These are phyloP conservation scores for Amorpha juglandis DNA, from an alignment of 2,888 invertebrate genomes.

Conservation along the genomic window DNA sequence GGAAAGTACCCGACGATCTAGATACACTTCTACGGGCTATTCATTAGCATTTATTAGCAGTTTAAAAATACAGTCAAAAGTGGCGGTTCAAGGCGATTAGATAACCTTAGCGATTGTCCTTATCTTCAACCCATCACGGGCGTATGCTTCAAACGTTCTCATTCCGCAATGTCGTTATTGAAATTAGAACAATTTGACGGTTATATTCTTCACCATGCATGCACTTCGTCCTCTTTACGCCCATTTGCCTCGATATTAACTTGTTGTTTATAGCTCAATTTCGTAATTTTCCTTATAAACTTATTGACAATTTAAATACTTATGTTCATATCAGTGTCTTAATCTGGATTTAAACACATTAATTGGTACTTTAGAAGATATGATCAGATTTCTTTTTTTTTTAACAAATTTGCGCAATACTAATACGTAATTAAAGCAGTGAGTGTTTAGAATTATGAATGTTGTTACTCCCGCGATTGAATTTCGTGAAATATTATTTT, in stretches of 20 bases:
- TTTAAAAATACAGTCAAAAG: conserved; percentile 66
- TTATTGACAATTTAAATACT: background rate
- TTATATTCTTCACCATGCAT: conserved; percentile 14
- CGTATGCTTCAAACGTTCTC: conserved; percentile 57
- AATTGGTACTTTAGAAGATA: too few species aligned
- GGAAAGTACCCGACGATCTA: conserved; percentile 47
- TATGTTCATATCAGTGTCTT: too few species aligned
- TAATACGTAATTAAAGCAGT: too few species aligned
- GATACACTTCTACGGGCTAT: conserved; percentile 59
- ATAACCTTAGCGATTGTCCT: conserved; percentile 77
- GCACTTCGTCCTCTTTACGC: conserved; percentile 31
- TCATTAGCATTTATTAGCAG: conserved; percentile 65
- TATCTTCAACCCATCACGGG: conserved; percentile 64
- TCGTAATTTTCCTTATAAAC: conserved; percentile 2
- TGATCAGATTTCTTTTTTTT: too few species aligned
- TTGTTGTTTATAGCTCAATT: conserved; percentile 18
- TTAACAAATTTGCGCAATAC: too few species aligned
- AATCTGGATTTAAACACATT: too few species aligned
- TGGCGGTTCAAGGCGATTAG: conserved; percentile 72
- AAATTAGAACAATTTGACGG: conserved; percentile 49
- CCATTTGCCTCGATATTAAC: conserved; percentile 25
- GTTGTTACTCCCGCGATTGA: too few species aligned
- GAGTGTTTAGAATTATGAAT: too few species aligned
- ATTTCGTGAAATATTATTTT: too few species aligned
- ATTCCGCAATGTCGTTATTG: conserved; percentile 55